phyloP scores from a whole-genome alignment of 2,888 invertebrate genomes.

The Drosophila pseudotalamancana region DNA sequence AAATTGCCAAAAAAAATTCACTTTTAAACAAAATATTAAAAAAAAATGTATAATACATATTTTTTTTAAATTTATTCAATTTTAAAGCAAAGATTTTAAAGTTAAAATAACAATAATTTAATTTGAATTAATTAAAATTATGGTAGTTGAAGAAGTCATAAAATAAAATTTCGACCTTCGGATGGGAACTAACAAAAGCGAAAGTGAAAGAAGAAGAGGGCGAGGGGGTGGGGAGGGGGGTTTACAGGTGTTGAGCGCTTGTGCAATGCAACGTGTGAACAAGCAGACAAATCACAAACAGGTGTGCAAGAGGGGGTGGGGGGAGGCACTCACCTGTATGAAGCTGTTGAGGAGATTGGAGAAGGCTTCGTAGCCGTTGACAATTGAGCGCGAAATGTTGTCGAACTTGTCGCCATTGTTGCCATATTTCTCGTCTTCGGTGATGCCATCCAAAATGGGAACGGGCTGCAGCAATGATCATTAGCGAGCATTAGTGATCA shows the following conservation, averaged over 20 bases:
- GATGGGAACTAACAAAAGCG: slow-evolving; percentile 11
- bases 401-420: slow-evolving; percentile 89
- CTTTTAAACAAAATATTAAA: no score
- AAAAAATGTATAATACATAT: no score
- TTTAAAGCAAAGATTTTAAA: no score
- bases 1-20: no score
- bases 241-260: no score
- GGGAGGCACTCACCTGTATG: slow-evolving; percentile 86
- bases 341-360: slow-evolving; percentile 88
- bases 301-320: background rate
- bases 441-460: slow-evolving; percentile 90
- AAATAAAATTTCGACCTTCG: slow-evolving; percentile 36
- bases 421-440: slow-evolving; percentile 91
- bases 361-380: slow-evolving; percentile 88
- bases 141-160: no score
- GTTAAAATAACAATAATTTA: no score
- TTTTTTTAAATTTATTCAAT: no score
- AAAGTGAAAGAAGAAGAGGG: background rate
- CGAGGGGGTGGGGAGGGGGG: background rate
- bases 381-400: slow-evolving; percentile 87
- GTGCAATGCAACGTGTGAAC: slow-evolving; percentile 47
- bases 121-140: no score
- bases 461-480: slow-evolving; percentile 85
- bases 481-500: background rate
- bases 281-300: slow-evolving; percentile 12